Evolutionary conservation across 1,140 invertebrate genomes (phyloP).

Genomic region (Cecropterus lyciades): DNA sequence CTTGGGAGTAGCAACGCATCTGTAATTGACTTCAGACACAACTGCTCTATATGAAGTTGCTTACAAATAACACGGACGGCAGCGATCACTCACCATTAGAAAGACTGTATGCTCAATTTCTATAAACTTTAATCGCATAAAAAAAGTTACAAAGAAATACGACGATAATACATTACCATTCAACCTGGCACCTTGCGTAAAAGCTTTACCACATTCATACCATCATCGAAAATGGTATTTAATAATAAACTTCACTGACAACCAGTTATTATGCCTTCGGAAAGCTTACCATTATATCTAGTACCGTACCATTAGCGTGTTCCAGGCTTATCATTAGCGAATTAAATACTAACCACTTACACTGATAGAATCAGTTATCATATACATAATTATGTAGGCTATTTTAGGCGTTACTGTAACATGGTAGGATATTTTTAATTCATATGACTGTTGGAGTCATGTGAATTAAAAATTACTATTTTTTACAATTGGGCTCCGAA

Average conservation of each 20-base stretch:
- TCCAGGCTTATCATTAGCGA: conserved; percentile 3
- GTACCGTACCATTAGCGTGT: background rate
- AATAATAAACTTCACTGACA: background rate
- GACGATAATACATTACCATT: too few relatives aligned
- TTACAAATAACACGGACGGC: too few relatives aligned
- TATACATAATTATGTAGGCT: background rate
- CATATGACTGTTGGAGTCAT: too few relatives aligned
- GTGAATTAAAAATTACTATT: too few relatives aligned
- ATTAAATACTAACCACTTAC: conserved; percentile 1
- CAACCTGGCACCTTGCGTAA: background rate
- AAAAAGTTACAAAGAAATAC: too few relatives aligned
- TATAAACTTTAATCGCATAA: too few relatives aligned
- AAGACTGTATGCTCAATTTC: too few relatives aligned
- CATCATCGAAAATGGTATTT: conserved; percentile 1
- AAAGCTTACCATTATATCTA: conserved; percentile 12
- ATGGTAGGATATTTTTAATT: background rate
- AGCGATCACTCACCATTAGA: too few relatives aligned
- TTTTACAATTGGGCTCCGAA: too few relatives aligned
- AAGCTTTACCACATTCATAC: background rate
- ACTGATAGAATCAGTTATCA: background rate
- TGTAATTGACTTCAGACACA: too few relatives aligned
- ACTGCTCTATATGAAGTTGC: too few relatives aligned
- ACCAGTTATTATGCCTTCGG: background rate
- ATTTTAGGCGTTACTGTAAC: background rate
- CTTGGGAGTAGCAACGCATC: too few relatives aligned